phyloP scores from a whole-genome alignment of 1,140 invertebrate genomes.

The Anoplolepis gracilipes region DNA sequence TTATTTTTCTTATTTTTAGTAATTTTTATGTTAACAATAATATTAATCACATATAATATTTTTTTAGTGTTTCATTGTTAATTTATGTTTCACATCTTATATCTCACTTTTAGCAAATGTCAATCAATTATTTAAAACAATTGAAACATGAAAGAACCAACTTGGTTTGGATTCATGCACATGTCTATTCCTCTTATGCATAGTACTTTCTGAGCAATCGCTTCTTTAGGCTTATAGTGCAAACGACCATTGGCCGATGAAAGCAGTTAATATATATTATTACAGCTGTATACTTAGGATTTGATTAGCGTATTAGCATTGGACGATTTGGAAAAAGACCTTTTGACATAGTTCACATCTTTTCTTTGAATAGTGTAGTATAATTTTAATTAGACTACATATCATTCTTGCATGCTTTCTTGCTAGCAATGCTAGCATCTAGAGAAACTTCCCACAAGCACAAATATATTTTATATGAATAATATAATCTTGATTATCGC shows the following conservation, averaged over 20 bases:
- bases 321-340: conserved; percentile 66
- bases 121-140: conserved; percentile 2
- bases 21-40: conserved; percentile 1
- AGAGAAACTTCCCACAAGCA: conserved; percentile 35
- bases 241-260: conserved; percentile 71
- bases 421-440: conserved; percentile 69
- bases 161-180: conserved; percentile 63
- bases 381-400: conserved; percentile 63
- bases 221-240: conserved; percentile 78
- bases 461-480: conserved; percentile 11
- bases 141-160: neutral
- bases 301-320: conserved; percentile 66
- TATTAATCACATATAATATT: neutral
- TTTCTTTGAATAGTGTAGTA: conserved; percentile 59
- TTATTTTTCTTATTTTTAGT: neutral
- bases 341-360: conserved; percentile 67
- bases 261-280: conserved; percentile 62
- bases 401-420: conserved; percentile 75
- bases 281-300: conserved; percentile 66
- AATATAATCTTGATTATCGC: neutral
- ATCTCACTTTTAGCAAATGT: conserved; percentile 4
- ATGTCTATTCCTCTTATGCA: conserved; percentile 53
- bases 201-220: conserved; percentile 69
- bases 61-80: conserved; percentile 4
- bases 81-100: neutral